A percentile compares a stretch with the other conserved stretches of the same genome.
These are phyloP conservation scores for Aurelia aurita DNA, from an alignment of 30 jellyfish, hydroid and myxozoan species.

Conservation along the genomic window DNA sequence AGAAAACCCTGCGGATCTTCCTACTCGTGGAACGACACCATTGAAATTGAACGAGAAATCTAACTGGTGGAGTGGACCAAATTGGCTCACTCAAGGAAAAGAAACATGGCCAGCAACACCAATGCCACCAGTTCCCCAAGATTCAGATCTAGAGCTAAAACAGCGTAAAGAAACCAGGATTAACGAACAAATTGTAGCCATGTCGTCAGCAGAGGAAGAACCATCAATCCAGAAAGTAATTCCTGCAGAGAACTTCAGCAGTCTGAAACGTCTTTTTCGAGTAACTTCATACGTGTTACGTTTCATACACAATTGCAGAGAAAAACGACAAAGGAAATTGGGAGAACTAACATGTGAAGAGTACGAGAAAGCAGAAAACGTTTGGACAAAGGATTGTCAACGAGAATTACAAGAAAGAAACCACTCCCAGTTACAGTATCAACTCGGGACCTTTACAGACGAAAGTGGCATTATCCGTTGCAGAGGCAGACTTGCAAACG, in stretches of 20 bases:
- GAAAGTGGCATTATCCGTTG: conserved; percentile 33
- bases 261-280: background rate
- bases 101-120: no score
- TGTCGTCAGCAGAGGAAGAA: background rate
- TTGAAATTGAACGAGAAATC: background rate
- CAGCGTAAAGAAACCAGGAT: no score
- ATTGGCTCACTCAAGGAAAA: background rate
- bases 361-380: conserved; percentile 11
- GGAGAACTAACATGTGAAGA: conserved; percentile 7
- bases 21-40: conserved; percentile 7
- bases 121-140: no score
- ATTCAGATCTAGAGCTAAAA: no score
- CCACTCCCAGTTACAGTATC: background rate
- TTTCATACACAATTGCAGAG: conserved; percentile 18
- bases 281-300: conserved; percentile 23
- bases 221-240: background rate
- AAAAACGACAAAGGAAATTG: background rate
- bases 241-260: conserved; percentile 6
- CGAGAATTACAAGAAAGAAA: conserved; percentile 2
- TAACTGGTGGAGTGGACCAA: conserved; percentile 26
- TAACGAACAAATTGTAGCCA: background rate
- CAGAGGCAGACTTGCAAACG: conserved; percentile 10
- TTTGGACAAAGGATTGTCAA: conserved; percentile 2
- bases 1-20: conserved; percentile 57
- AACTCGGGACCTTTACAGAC: conserved; percentile 16